Evolutionary conservation across 1,140 invertebrate genomes (phyloP), one percentile per base, ranked within the genome.

Genomic region (Oedothorax gibbosus): DNA sequence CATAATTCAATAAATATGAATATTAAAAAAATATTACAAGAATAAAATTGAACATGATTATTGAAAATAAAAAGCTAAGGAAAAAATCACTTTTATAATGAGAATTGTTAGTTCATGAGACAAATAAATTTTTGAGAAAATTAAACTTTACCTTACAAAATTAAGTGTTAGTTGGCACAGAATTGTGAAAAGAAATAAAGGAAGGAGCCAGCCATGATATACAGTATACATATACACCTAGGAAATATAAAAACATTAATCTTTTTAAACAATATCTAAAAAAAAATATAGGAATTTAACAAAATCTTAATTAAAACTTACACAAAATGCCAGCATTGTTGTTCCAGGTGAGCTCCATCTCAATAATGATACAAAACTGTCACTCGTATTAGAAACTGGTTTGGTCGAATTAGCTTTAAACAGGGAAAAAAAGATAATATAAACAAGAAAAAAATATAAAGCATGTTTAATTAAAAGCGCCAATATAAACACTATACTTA

Each of bases 151-250:
- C 83, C 71, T 88, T 87, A 86, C 86, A 77, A 84, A 86, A 57
- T 86, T 86, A 8, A 86, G 75, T 14, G 80, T 64, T 56, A 88
- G 79, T 35, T 86, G 87, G 62, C 86, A 86, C 0, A 87, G 79
- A 65, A 78, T 64, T 18, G 87, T 35, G 15, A 87, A 79, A 21
- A 88, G 54, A 35, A 88, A 50, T 6, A 88, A 66, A 4, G 87
- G 79, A 11, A 88, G 66, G 12, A 88, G 65, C 85, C 87, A 87
- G 54, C 84, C 79, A 87, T 87, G 84, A 64, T 82, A 87, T 20
- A 87, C 72, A 54, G 86, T 87, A 69, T 85, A 85, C 79, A 85
- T 87, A 76, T 87, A 87, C 7, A 86, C 86, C 80, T 83, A 71
- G 53, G 77, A 56, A 57, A 49, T 0, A 57, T 35, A 50, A 35